Conservation (phyloP, 2,113 vertebrate genomes). For the Odocoileus virginianus region DNA sequence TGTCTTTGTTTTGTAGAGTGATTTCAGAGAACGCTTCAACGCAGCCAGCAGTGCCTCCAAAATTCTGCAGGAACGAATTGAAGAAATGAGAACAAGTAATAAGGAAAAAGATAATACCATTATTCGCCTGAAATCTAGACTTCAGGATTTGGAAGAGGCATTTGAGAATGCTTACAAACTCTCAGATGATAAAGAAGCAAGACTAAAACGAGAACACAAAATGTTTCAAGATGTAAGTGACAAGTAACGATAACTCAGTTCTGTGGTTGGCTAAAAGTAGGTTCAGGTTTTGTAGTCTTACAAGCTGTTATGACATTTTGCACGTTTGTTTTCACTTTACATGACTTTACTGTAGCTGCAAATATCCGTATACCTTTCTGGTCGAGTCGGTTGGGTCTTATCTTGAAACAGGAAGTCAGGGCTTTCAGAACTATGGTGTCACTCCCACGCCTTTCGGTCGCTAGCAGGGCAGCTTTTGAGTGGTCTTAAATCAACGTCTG, state of each 20-base stretch:
- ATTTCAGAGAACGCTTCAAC: conserved; percentile 88
- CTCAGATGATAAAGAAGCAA: conserved; percentile 88
- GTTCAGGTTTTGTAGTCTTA: not conserved
- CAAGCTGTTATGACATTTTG: not conserved
- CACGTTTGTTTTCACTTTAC: not conserved
- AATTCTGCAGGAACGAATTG: conserved; percentile 87
- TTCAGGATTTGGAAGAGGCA: conserved; percentile 88
- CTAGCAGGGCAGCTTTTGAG: not conserved
- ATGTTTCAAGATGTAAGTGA: conserved; percentile 94
- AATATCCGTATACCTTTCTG: not conserved
- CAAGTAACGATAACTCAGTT: accelerated
- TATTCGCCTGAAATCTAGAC: conserved; percentile 80
- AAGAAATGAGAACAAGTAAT: conserved; percentile 85
- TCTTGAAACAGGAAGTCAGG: not conserved
- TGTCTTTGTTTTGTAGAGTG: conserved; percentile 77
- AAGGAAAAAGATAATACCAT: conserved; percentile 89
- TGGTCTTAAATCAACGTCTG: not conserved
- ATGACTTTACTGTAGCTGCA: not conserved
- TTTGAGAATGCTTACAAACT: conserved; percentile 86
- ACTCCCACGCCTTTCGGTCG: not conserved
- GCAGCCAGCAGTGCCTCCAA: conserved; percentile 82
- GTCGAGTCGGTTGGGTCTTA: not conserved
- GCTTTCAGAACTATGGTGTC: not conserved
- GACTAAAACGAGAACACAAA: conserved; percentile 88
- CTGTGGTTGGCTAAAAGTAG: not conserved